phyloP scores from a whole-genome alignment of 2,113 vertebrate genomes.

The Solea senegalensis region DNA sequence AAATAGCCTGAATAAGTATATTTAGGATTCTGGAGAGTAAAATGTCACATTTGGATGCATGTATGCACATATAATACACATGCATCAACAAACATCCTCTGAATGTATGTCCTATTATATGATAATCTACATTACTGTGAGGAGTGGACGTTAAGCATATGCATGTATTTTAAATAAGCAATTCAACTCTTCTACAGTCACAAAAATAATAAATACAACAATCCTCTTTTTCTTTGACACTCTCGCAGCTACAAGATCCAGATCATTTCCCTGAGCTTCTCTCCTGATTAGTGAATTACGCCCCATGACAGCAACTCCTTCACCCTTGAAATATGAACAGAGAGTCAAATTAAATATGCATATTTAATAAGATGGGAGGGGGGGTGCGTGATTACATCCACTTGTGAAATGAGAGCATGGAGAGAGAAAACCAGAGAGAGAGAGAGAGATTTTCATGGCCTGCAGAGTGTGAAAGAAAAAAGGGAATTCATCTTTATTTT shows the following conservation, averaged over 20 bases:
- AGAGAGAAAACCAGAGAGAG: conserved; percentile 24
- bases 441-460: conserved; percentile 42
- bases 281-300: conserved; percentile 55
- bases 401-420: conserved; percentile 53
- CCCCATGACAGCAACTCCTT: conserved; percentile 57
- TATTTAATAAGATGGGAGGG: conserved; percentile 62
- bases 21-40: no score
- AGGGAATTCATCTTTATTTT: conserved; percentile 79
- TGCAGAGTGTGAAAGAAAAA: conserved; percentile 66
- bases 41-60: no score
- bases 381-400: conserved; percentile 51
- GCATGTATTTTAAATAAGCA: conserved; percentile 14
- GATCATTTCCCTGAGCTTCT: conserved; percentile 5
- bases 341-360: conserved; percentile 68
- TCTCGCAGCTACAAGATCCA: conserved; percentile 6
- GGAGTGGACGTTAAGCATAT: neutral
- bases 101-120: no score
- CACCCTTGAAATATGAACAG: conserved; percentile 56
- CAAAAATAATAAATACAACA: neutral
- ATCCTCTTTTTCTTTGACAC: neutral
- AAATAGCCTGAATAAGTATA: no score
- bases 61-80: no score
- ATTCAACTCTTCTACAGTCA: conserved; percentile 16
- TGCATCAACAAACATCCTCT: no score
- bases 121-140: no score